Evolutionary conservation across 2,113 vertebrate genomes (phyloP).

Genomic region (Xyrauchen texanus): DNA sequence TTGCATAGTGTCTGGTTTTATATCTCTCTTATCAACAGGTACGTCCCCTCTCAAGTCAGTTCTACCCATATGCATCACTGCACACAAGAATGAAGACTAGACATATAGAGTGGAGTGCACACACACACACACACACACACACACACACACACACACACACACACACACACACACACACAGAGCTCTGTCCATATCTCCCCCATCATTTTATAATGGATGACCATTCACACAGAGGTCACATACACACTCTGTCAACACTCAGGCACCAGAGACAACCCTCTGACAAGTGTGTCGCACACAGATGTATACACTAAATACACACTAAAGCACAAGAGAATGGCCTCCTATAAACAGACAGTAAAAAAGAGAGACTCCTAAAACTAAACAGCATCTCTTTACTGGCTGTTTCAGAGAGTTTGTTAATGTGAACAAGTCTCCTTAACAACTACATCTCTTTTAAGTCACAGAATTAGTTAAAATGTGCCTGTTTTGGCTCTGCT

Average conservation of each 20-base stretch:
- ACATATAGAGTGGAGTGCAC: constrained; percentile 56
- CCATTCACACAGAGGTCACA: constrained; percentile 68
- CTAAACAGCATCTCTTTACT: background rate
- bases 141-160: constrained; percentile 33
- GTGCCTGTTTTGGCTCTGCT: too few species aligned
- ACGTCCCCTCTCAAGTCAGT: constrained; percentile 46
- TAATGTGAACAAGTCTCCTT: background rate
- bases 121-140: constrained; percentile 35
- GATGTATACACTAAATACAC: constrained; percentile 18
- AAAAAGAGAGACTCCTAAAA: constrained; percentile 16
- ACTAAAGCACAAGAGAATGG: constrained; percentile 32
- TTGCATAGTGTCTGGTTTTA: constrained; percentile 60
- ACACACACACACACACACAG: constrained; percentile 41
- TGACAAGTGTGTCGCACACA: constrained; percentile 39
- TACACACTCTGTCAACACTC: constrained; percentile 64
- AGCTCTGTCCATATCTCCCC: constrained; percentile 54
- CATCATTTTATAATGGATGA: constrained; percentile 66
- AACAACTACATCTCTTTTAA: too few species aligned
- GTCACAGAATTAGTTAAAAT: too few species aligned
- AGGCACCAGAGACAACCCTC: constrained; percentile 63
- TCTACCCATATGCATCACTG: constrained; percentile 65
- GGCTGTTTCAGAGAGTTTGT: background rate
- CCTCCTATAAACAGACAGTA: constrained; percentile 29
- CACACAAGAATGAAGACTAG: constrained; percentile 69
- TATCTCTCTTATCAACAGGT: constrained; percentile 31